Base-by-base conservation (phyloP, 2,797 vertebrate genomes). In the Lophotriccus pileatus region DNA sequence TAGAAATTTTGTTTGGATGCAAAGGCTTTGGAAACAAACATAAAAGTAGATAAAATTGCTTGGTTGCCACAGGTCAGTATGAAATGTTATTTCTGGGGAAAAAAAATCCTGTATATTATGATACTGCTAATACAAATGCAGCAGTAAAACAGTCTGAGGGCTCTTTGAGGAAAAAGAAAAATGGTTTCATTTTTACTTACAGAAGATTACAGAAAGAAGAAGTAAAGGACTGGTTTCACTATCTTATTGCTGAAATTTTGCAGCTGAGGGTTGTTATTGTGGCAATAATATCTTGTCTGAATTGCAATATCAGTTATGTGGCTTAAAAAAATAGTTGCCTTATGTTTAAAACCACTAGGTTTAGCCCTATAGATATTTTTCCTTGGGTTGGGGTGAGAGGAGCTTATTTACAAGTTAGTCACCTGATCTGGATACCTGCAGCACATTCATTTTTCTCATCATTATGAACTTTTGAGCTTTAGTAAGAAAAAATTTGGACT, bases 321-420 rank as follows among this genome's bases (percentile, higher is more conserved):
- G 0, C 22, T 88, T 85, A 8, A 36, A 49, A 73, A 58, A 23
- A 67, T 32, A 9, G 12, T 32, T 66, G 14, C 2, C 5, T 46
- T 52, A 11, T 36, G 7, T 28, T 64, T 47, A 58, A 84, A 86
- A 12, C 1, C 9, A 7, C 7, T 37, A 36, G 8, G 3, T 82
- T 92, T 74, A 74, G 11, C 30, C 15, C 37, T 68, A 13, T 4
- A 46, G 52, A 30, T 25, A 46, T 30, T 75, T 60, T 41, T 21
- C 7, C 14, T 56, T n/a, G 4, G 3, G 4, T 7, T 0, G 0
- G 0, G 1, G 14, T 19, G 5, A 56, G 22, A 79, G 37, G 6
- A 81, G 5, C 3, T 49, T 64, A 4, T 75, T 90, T 75, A 46
- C 5, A 46, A 56, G 23, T 46, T 46, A 62, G 6, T 79, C 36